A percentile compares a stretch with the other conserved stretches of the same genome.
Conservation (phyloP, 2,797 vertebrate genomes). For the Phataginus tricuspis region DNA sequence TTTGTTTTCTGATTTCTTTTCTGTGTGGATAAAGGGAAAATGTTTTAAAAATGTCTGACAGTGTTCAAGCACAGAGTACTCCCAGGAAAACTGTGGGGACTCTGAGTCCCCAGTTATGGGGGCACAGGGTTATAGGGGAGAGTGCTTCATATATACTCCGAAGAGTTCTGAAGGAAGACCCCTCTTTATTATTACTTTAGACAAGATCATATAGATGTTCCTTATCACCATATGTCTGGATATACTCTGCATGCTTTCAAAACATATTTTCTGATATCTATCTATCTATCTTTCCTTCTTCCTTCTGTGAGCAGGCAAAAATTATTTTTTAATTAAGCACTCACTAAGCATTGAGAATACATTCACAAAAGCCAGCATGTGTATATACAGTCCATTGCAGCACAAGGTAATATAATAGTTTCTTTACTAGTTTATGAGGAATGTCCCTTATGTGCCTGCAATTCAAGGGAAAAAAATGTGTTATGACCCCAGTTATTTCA, state of each 20-base stretch:
- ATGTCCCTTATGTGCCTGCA: constrained; percentile 69
- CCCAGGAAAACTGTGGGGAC: not conserved
- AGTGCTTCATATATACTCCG: not conserved
- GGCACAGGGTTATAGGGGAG: not conserved
- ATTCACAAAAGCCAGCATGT: constrained; percentile 1
- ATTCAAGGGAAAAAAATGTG: constrained; percentile 66
- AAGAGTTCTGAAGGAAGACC: not conserved
- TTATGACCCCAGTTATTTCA: constrained; percentile 75
- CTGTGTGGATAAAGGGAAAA: not conserved
- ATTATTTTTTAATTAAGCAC: constrained; percentile 16
- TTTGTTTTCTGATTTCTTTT: not conserved
- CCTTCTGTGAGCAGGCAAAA: not conserved
- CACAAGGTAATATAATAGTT: constrained; percentile 73
- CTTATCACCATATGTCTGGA: not conserved
- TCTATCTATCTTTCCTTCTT: not conserved
- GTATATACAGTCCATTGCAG: not conserved
- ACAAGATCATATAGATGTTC: not conserved
- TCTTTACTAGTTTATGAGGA: constrained; percentile 69
- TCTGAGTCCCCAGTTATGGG: not conserved
- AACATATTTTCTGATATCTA: not conserved
- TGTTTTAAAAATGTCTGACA: not conserved
- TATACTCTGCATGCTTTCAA: not conserved
- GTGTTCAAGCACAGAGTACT: not conserved
- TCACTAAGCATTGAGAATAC: not conserved
- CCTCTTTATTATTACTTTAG: not conserved